These are phyloP conservation scores for Metaphire vulgaris DNA, from an alignment of 1,140 invertebrate species.

Conservation along the genomic window DNA sequence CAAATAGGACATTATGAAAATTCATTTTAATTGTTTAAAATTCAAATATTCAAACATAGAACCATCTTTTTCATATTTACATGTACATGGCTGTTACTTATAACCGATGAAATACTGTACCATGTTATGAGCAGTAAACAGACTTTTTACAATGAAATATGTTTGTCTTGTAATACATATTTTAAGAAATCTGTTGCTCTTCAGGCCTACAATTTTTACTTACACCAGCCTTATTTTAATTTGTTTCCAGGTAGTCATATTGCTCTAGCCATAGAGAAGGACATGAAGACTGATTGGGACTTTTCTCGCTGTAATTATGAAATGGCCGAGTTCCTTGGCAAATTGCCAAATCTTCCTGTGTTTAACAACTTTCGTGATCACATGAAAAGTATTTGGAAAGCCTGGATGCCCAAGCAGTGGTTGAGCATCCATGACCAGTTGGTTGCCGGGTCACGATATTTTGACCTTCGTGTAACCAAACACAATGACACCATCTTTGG, in stretches of 20 bases:
- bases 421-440: slow-evolving; percentile 17
- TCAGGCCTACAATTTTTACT: too few species aligned
- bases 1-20: too few species aligned
- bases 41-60: too few species aligned
- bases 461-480: slow-evolving; percentile 26
- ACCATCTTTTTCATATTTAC: too few species aligned
- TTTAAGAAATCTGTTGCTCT: too few species aligned
- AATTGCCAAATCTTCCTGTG: slow-evolving; percentile 28
- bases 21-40: too few species aligned
- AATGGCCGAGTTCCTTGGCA: slow-evolving; percentile 32
- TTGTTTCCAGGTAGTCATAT: slow-evolving; percentile 32
- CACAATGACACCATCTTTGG: slow-evolving; percentile 22
- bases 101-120: too few species aligned
- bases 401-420: slow-evolving; percentile 31
- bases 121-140: too few species aligned
- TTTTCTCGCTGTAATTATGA: slow-evolving; percentile 31
- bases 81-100: too few species aligned
- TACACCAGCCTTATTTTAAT: too few species aligned
- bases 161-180: too few species aligned
- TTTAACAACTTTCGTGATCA: slow-evolving; percentile 30
- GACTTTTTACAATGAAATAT: too few species aligned
- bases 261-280: slow-evolving; percentile 23
- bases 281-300: slow-evolving; percentile 29
- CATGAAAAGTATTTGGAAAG: slow-evolving; percentile 31
- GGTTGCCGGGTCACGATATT: slow-evolving; percentile 21